Percentiles rank a stretch among this genome's conserved stretches.
phyloP scores from a whole-genome alignment of 2,797 vertebrate species.

The Crax fasciolata region DNA sequence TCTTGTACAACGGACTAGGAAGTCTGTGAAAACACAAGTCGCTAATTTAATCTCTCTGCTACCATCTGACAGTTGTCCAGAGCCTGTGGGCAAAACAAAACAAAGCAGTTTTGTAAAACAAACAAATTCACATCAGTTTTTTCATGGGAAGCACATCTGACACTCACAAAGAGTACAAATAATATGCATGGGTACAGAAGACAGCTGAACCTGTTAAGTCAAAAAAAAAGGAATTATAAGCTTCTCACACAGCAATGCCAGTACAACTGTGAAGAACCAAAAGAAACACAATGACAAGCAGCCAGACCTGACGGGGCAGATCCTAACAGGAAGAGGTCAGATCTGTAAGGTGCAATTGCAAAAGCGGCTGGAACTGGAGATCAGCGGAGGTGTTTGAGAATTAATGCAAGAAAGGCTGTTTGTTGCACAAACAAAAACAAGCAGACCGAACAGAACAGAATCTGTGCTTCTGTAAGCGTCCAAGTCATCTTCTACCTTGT shows the following conservation, averaged over 20 bases:
- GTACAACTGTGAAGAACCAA: neutral
- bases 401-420: neutral
- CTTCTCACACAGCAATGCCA: neutral
- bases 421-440: neutral
- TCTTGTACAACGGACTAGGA: neutral
- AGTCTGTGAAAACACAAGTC: neutral
- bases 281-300: neutral
- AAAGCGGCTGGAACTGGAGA: neutral
- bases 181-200: neutral
- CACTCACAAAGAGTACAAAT: accelerated
- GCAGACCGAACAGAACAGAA: neutral
- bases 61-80: neutral
- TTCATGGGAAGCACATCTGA: neutral
- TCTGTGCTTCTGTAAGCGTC: neutral
- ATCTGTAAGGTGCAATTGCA: neutral
- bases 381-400: neutral
- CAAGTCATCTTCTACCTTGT: neutral
- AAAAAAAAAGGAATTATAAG: neutral
- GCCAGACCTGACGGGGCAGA: neutral
- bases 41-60: neutral
- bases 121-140: neutral
- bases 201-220: neutral
- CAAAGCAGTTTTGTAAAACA: neutral
- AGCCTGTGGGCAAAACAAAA: neutral
- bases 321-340: neutral